A percentile compares a stretch with the other conserved stretches of the same genome.
Conservation (phyloP, 2,113 vertebrate genomes). For the Theristicus caerulescens region DNA sequence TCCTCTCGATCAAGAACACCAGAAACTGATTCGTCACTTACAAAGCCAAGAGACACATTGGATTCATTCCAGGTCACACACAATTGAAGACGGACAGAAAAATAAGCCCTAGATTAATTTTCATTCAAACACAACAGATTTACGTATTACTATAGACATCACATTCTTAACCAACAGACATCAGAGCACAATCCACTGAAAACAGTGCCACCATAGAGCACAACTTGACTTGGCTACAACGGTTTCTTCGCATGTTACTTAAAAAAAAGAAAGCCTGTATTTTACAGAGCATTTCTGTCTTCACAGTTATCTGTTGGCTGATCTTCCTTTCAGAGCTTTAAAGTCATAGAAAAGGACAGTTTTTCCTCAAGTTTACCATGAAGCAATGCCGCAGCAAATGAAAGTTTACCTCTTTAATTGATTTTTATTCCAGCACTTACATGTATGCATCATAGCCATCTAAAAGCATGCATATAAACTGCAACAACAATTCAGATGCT, state of each 20-base stretch:
- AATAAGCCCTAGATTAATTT: not conserved
- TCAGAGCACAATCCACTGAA: not conserved
- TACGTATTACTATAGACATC: not conserved
- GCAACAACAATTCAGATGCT: not conserved
- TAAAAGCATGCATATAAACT: not conserved
- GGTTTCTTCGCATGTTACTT: not conserved
- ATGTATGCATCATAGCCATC: not conserved
- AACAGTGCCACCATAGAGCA: not conserved
- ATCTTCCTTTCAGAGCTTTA: not conserved
- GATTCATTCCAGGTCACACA: not conserved
- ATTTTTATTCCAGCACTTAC: not conserved
- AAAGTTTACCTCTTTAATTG: not conserved
- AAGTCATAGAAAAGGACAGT: not conserved
- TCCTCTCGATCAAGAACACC: not conserved
- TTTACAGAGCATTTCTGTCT: not conserved
- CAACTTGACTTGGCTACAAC: not conserved
- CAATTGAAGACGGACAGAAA: not conserved
- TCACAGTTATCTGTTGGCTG: not conserved
- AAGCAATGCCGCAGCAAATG: not conserved
- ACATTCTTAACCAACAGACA: not conserved
- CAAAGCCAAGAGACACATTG: not conserved
- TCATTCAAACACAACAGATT: not conserved
- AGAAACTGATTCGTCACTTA: not conserved
- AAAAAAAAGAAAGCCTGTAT: not conserved
- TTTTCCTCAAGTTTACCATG: not conserved